A percentile compares a stretch with the other conserved stretches of the same genome.
phyloP scores from a whole-genome alignment of 2,113 vertebrate genomes.

The Xyrauchen texanus region DNA sequence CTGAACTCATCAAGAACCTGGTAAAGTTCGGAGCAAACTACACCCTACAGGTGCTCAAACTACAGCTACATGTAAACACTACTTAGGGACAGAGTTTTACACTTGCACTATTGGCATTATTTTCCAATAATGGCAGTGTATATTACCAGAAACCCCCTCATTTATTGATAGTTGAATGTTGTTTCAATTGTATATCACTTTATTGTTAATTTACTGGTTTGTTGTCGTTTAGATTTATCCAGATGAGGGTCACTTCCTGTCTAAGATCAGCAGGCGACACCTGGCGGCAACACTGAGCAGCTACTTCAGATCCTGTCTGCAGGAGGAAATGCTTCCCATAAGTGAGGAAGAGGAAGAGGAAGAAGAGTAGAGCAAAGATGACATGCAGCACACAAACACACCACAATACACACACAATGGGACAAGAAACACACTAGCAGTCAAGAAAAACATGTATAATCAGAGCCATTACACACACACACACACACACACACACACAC shows the following conservation, averaged over 20 bases:
- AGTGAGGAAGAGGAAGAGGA: constrained; percentile 89
- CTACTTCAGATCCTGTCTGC: constrained; percentile 95
- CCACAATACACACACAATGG: too few species aligned
- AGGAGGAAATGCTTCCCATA: constrained; percentile 83
- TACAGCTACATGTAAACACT: too few species aligned
- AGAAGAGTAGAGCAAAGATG: constrained; percentile 49
- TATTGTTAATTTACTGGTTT: not conserved
- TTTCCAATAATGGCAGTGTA: too few species aligned
- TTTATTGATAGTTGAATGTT: too few species aligned
- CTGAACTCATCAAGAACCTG: constrained; percentile 94
- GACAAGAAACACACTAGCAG: too few species aligned
- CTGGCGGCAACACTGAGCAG: constrained; percentile 88
- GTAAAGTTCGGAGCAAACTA: constrained; percentile 96
- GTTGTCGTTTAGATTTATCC: constrained; percentile 85
- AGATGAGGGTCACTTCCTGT: constrained; percentile 92
- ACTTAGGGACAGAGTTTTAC: too few species aligned
- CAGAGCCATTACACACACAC: too few species aligned
- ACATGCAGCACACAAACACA: constrained; percentile 48
- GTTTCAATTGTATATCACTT: too few species aligned
- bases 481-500: too few species aligned
- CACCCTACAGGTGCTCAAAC: constrained; percentile 87
- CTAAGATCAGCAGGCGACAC: constrained; percentile 87
- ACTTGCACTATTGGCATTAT: too few species aligned
- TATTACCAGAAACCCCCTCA: too few species aligned
- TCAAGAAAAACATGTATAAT: too few species aligned